Evolutionary conservation across 2,113 vertebrate species (phyloP), one percentile per base, ranked within the genome.

Genomic region (Megaleporinus macrocephalus): DNA sequence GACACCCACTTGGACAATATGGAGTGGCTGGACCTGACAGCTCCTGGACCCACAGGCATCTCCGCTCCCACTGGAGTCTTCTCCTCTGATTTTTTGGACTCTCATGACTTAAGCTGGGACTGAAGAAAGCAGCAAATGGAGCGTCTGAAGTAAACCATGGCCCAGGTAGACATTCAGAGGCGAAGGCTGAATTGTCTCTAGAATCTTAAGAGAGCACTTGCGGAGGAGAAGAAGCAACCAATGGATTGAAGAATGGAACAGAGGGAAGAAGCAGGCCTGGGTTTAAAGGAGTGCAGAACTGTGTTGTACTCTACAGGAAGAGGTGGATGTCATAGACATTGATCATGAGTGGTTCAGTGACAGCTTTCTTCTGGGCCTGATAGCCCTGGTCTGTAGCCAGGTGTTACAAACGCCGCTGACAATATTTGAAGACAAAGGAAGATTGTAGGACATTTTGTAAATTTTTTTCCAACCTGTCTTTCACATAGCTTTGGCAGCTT

Each of bases 1-100:
- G 97, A 99, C 88, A 90, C 96, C 0, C 93, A 91, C 81, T 87
- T 99, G 91, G 97, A 99, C 92, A 97, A 96, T 84, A 99, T 99
- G 97, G 98, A 99, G 87, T 99, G 98, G 98, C 89, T 99, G 72
- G 98, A 99, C 87, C 94, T 99, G 80, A 96, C 96, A 73, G 95
- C 96, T 93, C 96, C 97, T 0, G 94, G 86, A 16, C 84, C 96
- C 0, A 91, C 92, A 0, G 95, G 96, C 0, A 93, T 78, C 92
- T 13, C 95, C 96, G 86, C 96, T 94, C 1, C 95, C 93, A 0
- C 93, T 97, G 83, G 93, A 93, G 75, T 84, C 73, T 93, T 95
- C 85, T 96, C 98, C 0, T 88, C 97, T 0, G 97, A 98, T 92
- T 98, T 99, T 84, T 91, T 99, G 84, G 97, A 99, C 80, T 80